These are phyloP conservation scores for Pelvicachromis taeniatus DNA, from an alignment of 2,113 vertebrate genomes.

Conservation along the genomic window DNA sequence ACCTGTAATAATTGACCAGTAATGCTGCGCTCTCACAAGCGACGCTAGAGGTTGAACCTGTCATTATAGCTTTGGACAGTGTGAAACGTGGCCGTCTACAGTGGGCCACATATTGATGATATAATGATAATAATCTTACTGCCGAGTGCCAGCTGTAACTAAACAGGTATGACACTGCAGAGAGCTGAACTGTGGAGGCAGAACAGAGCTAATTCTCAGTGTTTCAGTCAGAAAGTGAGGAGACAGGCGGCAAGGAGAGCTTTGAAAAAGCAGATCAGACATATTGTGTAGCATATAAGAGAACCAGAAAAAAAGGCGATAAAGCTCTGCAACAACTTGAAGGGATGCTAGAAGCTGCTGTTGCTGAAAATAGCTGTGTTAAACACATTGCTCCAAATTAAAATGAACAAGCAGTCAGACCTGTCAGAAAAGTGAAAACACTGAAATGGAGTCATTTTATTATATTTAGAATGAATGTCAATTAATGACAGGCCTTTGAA, in stretches of 20 bases:
- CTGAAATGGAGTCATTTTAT: neutral
- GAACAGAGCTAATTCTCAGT: neutral
- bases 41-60: neutral
- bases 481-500: neutral
- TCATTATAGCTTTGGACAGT: neutral
- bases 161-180: neutral
- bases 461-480: slow-evolving; percentile 4
- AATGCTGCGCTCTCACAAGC: neutral
- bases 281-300: neutral
- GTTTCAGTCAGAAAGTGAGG: slow-evolving; percentile 1
- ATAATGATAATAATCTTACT: slow-evolving; percentile 6
- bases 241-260: neutral
- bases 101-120: neutral
- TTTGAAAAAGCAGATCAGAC: slow-evolving; percentile 13
- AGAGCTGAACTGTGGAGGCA: neutral
- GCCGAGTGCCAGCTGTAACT: neutral
- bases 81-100: neutral
- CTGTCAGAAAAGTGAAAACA: slow-evolving; percentile 47
- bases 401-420: slow-evolving; percentile 35
- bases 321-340: neutral
- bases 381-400: slow-evolving; percentile 36
- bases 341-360: neutral
- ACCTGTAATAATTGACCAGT: neutral
- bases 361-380: slow-evolving; percentile 48
- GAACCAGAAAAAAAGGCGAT: neutral